A percentile compares a stretch with the other conserved stretches of the same genome.
phyloP scores from a whole-genome alignment of 2,797 vertebrate species.

The Apogon talboti region DNA sequence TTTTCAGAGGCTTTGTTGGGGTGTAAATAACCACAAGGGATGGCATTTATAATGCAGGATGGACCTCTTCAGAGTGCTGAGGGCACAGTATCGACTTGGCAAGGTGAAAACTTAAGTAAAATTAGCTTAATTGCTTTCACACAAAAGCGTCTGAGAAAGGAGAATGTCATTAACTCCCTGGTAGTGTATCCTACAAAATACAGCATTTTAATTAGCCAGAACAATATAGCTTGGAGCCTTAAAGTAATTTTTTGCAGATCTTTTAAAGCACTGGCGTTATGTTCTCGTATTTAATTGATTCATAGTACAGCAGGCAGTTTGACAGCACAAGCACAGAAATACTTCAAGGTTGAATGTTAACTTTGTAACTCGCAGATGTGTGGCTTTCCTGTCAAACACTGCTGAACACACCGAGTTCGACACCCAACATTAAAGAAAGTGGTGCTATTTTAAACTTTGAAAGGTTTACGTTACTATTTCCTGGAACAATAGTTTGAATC shows the following conservation, averaged over 20 bases:
- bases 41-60: slow-evolving; percentile 51
- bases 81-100: slow-evolving; percentile 63
- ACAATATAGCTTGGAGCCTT: slow-evolving; percentile 21
- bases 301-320: slow-evolving; percentile 29
- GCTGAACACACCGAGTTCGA: slow-evolving; percentile 15
- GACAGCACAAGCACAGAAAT: slow-evolving; percentile 33
- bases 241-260: slow-evolving; percentile 11
- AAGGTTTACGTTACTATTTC: slow-evolving; percentile 26
- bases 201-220: slow-evolving; percentile 41
- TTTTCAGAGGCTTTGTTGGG: slow-evolving; percentile 20
- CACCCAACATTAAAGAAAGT: slow-evolving; percentile 26
- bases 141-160: slow-evolving; percentile 42
- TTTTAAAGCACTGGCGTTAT: slow-evolving; percentile 19
- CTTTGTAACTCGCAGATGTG: slow-evolving; percentile 12
- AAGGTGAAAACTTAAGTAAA: slow-evolving; percentile 76
- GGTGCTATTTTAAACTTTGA: slow-evolving; percentile 42
- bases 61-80: slow-evolving; percentile 49
- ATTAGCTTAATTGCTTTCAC: slow-evolving; percentile 73
- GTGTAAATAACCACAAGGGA: slow-evolving; percentile 52
- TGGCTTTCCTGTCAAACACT: slow-evolving; percentile 37
- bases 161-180: slow-evolving; percentile 55
- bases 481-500: slow-evolving; percentile 37
- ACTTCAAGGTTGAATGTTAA: slow-evolving; percentile 28
- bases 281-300: slow-evolving; percentile 38
- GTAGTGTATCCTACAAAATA: slow-evolving; percentile 42